Conservation (phyloP, 2,113 vertebrate genomes). For the Brienomyrus longianalis region DNA sequence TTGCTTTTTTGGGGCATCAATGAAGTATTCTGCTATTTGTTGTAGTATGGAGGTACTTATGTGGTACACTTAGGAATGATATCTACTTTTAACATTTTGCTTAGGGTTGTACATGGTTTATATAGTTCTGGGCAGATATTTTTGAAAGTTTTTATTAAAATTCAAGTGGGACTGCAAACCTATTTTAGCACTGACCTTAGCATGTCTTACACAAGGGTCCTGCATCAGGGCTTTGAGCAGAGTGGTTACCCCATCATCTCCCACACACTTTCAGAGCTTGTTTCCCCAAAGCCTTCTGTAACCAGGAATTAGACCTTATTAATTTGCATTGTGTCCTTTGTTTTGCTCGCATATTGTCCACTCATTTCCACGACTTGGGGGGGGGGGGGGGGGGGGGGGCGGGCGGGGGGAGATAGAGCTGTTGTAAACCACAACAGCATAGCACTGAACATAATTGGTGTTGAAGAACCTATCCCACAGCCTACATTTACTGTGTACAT, state of each 20-base stretch:
- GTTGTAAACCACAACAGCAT: background rate
- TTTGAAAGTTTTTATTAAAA: conserved; percentile 4
- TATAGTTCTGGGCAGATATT: background rate
- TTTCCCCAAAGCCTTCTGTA: background rate
- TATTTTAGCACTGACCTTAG: background rate
- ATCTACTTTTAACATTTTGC: background rate
- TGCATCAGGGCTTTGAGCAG: background rate
- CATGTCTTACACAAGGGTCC: background rate
- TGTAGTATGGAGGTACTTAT: background rate
- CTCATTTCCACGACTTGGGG: background rate
- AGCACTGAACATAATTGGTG: background rate
- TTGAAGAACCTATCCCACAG: background rate
- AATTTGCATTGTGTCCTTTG: background rate
- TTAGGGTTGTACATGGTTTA: background rate
- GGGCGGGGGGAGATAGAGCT: too few species aligned
- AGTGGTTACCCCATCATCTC: background rate
- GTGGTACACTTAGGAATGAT: background rate
- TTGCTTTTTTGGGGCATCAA: conserved; percentile 40
- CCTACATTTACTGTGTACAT: background rate
- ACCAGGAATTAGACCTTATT: background rate
- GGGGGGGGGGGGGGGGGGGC: background rate
- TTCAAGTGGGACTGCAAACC: background rate
- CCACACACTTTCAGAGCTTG: background rate
- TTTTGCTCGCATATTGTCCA: background rate
- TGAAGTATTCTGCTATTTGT: conserved; percentile 24